Base-by-base conservation (phyloP, 2,797 vertebrate genomes). In the Parauchenoglanis punctatus region DNA sequence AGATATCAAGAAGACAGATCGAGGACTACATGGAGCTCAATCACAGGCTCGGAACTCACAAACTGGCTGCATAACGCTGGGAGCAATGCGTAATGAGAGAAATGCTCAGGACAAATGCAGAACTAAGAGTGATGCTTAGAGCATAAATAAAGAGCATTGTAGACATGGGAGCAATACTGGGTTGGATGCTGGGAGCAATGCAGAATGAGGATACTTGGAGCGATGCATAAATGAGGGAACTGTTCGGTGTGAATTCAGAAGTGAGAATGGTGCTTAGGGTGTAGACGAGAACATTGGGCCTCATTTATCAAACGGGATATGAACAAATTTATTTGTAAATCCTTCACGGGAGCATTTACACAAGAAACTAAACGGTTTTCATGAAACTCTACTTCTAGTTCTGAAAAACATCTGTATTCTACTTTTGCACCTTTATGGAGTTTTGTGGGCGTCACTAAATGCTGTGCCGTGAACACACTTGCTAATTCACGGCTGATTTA, bases 1-100 rank as follows among this genome's bases (percentile, higher is more conserved):
- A 61, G 87, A 89, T 86, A 88, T 87, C 85, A 84, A 68, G 46
- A 83, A 85, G 86, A 89, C 67, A 46, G 72, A 87, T 85, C 75
- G 49, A 49, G 35, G 49, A 52, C 68, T 31, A 52, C 10, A 6
- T 40, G 56, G n/a, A 68, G 56, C 83, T 82, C 68, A 6, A 52
- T 68, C 77, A 49, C 7, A 44, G 78, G 59, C 35, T 25, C 8
- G 35, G 52, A 67, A 65, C 78, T 75, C 40, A 67, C 72, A 54
- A 86, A 77, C 63, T 73, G 76, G 83, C 59, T 88, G 56, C 65
- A 49, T 23, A 84, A 58, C 7, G n/a, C 65, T 82, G 61, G 28
- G 35, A 81, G 87, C 58, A 3, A 58, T 15, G 54, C 5, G 8
- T 58, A 67, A 78, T 52, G n/a, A 59, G 15, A 58, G 35, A 10